Evolutionary conservation across 2,113 vertebrate genomes (phyloP), one percentile per base, ranked within the genome.

Genomic region (Arvicanthis niloticus): DNA sequence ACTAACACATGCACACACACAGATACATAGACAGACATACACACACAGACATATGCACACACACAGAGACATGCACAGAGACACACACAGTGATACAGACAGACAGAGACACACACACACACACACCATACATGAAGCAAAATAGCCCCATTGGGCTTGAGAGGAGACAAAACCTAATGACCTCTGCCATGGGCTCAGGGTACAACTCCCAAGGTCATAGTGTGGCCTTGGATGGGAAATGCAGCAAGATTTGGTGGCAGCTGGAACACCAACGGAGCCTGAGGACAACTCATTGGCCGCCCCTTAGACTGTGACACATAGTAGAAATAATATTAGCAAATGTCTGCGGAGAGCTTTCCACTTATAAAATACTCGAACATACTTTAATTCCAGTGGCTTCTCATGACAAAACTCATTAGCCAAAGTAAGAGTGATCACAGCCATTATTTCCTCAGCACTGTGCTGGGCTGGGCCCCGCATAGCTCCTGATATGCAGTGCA

Each of bases 381-480:
- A 7, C 53, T 94, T 93, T 96, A 51, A 92, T 92, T 76, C 60
- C 24, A 76, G 58, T 67, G 60, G 70, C 75, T 95, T 56, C 78
- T 93, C 56, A 22, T 75, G 96, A 85, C 96, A 92, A 76, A 91
- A 88, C 93, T 96, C 88, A 81, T n/a, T 90, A 85, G 87, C 90
- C 89, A 45, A 7, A 16, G 11, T 11, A 68, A 93, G 68, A 91
- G 22, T 70, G 70, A 76, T 62, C 34, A 8, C 26, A 31, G 60
- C 24, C 19, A 8, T 93, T 80, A 60, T 72, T 37, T 11, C 34
- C 73, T 40, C 24, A 65, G 60, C 3, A 34, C 58, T 0, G 1
- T 21, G 21, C 31, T 3, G n/a, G 37, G 11, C 42, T 3, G 51
- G 2, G 1, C 73, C 82, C 19, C 8, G 0, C 19, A 1, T 0